Evolutionary conservation across 2,888 invertebrate species (phyloP).

Genomic region (Fissipunctia ypsillon): DNA sequence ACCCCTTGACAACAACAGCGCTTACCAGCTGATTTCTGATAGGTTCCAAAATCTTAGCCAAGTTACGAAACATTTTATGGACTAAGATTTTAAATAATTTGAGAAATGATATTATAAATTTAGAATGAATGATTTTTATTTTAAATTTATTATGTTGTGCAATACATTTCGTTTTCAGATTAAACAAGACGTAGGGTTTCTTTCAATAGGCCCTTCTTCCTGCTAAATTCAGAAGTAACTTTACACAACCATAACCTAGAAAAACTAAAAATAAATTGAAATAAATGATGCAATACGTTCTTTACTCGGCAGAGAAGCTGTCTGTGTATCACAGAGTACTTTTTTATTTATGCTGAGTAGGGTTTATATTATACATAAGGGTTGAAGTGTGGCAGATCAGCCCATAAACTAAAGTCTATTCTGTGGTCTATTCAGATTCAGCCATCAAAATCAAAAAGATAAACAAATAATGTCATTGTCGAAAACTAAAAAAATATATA

Average conservation of each 20-base stretch:
- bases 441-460: no score
- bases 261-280: slow-evolving; percentile 54
- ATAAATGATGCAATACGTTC: slow-evolving; percentile 35
- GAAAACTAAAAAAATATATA: no score
- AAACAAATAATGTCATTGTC: no score
- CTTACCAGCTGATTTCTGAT: slow-evolving; percentile 80
- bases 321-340: no score
- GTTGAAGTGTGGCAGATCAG: no score
- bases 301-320: slow-evolving; percentile 6
- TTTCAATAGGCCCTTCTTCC: slow-evolving; percentile 17
- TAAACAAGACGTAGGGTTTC: background rate
- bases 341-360: no score
- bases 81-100: no score
- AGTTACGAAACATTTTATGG: slow-evolving; percentile 80
- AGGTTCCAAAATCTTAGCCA: slow-evolving; percentile 80
- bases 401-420: no score
- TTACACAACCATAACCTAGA: slow-evolving; percentile 34
- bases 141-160: background rate
- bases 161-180: slow-evolving; percentile 1
- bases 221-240: slow-evolving; percentile 26
- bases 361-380: no score
- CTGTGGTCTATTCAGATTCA: no score
- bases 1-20: slow-evolving; percentile 13
- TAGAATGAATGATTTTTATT: background rate
- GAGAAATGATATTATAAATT: background rate